Percentiles rank a stretch among this genome's conserved stretches.
Conservation (phyloP, 2,113 vertebrate genomes). For the Menura novaehollandiae region DNA sequence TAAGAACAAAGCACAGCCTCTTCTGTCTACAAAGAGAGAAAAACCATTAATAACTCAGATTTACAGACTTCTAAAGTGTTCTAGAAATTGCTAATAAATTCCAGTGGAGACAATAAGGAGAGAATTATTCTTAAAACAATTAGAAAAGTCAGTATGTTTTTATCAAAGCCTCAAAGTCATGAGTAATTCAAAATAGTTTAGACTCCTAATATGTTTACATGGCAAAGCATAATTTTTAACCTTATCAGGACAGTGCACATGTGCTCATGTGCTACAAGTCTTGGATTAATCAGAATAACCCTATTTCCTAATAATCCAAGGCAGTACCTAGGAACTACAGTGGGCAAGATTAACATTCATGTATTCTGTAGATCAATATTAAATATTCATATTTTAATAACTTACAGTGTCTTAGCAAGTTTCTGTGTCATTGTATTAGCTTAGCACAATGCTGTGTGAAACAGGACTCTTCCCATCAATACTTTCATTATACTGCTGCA, state of each 20-base stretch:
- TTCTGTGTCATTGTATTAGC: neutral
- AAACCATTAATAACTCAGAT: neutral
- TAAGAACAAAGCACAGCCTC: neutral
- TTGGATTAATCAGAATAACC: conserved; percentile 57
- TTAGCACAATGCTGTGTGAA: neutral
- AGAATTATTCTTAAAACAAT: conserved; percentile 32
- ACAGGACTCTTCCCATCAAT: neutral
- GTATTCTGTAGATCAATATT: conserved; percentile 47
- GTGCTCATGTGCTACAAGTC: neutral
- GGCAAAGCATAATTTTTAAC: conserved; percentile 56
- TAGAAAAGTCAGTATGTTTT: conserved; percentile 39
- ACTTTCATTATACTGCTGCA: neutral
- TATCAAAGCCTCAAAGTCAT: conserved; percentile 42
- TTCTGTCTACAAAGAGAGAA: neutral
- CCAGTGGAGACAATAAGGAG: neutral
- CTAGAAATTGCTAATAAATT: conserved; percentile 40
- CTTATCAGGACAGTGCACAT: conserved; percentile 68
- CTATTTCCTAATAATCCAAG: conserved; percentile 13
- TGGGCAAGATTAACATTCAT: conserved; percentile 51
- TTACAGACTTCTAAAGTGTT: neutral
- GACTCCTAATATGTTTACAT: conserved; percentile 59
- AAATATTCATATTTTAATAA: conserved; percentile 60
- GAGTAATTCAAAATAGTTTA: conserved; percentile 43
- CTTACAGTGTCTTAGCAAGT: neutral
- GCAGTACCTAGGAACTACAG: conserved; percentile 11